phyloP scores from a whole-genome alignment of 2,797 vertebrate genomes.

The Poeciliopsis gracilis region DNA sequence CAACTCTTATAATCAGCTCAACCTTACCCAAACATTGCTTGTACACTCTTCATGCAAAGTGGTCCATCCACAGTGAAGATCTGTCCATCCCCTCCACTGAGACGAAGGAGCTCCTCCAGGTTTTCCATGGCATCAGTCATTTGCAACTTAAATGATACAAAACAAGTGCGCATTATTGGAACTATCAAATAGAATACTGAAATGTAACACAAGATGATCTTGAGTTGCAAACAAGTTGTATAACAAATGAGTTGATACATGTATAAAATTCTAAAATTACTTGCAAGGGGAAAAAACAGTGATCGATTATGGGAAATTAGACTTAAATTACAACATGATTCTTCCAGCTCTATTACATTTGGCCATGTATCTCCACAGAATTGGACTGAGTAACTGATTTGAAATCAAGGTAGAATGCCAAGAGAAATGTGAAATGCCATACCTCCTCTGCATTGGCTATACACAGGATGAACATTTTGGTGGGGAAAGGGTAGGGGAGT shows the following conservation, averaged over 20 bases:
- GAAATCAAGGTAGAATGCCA: neutral
- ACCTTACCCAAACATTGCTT: conserved; percentile 96
- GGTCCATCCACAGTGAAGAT: conserved; percentile 96
- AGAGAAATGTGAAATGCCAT: conserved; percentile 19
- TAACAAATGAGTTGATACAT: neutral
- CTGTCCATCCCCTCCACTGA: conserved; percentile 95
- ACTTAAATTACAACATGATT: neutral
- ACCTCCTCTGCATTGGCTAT: conserved; percentile 97
- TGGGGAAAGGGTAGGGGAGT: conserved; percentile 94
- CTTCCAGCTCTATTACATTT: neutral
- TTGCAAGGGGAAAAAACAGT: neutral
- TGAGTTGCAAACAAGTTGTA: neutral
- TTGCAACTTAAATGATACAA: conserved; percentile 84
- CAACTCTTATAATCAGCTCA: neutral
- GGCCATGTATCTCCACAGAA: neutral
- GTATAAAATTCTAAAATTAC: neutral
- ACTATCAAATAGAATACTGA: conserved; percentile 1
- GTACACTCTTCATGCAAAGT: conserved; percentile 95
- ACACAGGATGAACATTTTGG: conserved; percentile 95
- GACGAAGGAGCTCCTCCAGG: conserved; percentile 89
- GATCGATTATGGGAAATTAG: neutral
- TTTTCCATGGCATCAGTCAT: conserved; percentile 92
- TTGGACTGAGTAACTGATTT: neutral
- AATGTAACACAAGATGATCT: neutral
- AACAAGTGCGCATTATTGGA: neutral